phyloP scores from a whole-genome alignment of 2,797 vertebrate species.

The Arnoldichthys spilopterus region DNA sequence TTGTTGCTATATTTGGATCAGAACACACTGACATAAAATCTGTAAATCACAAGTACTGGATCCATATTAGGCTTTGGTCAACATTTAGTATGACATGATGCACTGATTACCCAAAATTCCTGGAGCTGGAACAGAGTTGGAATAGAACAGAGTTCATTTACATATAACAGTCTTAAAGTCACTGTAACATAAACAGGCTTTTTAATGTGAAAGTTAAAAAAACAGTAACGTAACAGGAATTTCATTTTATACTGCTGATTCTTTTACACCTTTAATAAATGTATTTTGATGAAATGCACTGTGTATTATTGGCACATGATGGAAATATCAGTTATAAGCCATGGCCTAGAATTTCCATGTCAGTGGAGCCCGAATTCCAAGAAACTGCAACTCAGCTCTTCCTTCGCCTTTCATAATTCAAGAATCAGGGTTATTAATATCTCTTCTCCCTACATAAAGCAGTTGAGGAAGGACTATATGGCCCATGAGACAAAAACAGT shows the following conservation, averaged over 20 bases:
- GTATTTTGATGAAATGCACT: not conserved
- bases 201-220: no score
- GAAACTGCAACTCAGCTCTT: slow-evolving; percentile 30
- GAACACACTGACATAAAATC: not conserved
- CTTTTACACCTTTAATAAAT: no score
- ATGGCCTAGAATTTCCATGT: not conserved
- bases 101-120: not conserved
- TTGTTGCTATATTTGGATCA: not conserved
- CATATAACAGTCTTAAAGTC: not conserved
- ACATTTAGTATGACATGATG: not conserved
- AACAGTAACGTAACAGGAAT: no score
- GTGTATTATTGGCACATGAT: not conserved
- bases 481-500: not conserved
- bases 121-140: no score
- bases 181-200: no score
- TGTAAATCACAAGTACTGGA: not conserved
- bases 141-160: not conserved
- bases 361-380: slow-evolving; percentile 9
- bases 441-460: not conserved
- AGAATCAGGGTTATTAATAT: slow-evolving; percentile 11
- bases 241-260: no score
- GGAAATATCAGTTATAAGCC: not conserved
- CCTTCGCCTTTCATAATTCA: slow-evolving; percentile 24
- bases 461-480: not conserved
- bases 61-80: not conserved